Base-by-base conservation (phyloP, 1,140 invertebrate genomes). In the Olivierus martensii region DNA sequence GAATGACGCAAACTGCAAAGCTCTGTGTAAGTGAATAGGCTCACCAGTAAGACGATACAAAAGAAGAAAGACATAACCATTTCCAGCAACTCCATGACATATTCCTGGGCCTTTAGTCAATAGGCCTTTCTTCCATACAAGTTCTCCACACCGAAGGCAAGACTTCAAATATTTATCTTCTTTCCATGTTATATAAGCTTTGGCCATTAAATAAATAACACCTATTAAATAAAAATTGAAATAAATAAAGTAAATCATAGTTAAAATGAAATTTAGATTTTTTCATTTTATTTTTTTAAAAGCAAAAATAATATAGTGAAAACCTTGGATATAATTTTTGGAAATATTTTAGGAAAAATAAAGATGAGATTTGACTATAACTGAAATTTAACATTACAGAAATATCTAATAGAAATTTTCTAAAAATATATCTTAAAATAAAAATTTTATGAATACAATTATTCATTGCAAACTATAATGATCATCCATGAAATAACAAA, bases 41-140 rank as follows among this genome's bases (percentile, higher is more conserved):
- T 90, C 77, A 21, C 72, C 69, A 15, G 85, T 89, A 35, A 90
- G 68, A 52, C 83, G 74, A 62, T 86, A 83, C 1, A 91, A 66
- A 0, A 88, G 68, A 3, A 92, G 68, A 65, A 88, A 89, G 0
- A 83, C 84, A 68, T 89, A 90, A 17, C 80, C 86, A 71, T 79
- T 88, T 37, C 87, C 87, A 38, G 84, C 81, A 4, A 91, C 74
- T 1, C 87, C 87, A 66, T 91, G 87, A 66, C 87, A 90, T 42
- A 89, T 79, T 7, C 74, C 74, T 36, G 83, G 82, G 0, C 87
- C 87, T 72, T 90, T 90, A 57, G 74, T 78, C 19, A 92, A 66
- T 11, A 90, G 69, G 1, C 87, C 87, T 63, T 79, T 81, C 17
- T 77, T 65, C 87, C 87, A 92, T 0, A 86, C 76, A 11, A 87